phyloP scores from a whole-genome alignment of 1,140 invertebrate species.

The Drosophila funebris region DNA sequence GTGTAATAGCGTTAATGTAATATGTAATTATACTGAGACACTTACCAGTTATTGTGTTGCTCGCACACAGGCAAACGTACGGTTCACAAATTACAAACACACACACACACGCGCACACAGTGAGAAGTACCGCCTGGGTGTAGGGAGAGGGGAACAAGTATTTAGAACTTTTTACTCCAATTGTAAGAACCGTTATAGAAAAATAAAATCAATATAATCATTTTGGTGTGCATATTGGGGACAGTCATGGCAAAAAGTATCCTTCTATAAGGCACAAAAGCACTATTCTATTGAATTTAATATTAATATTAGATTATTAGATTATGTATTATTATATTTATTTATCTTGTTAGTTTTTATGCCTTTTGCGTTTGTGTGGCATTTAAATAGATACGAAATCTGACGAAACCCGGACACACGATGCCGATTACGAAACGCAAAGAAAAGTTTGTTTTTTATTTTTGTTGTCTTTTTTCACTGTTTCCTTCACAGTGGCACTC shows the following conservation, averaged over 20 bases:
- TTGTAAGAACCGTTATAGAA: conserved; percentile 84
- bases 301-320: too few relatives aligned
- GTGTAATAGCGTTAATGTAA: not conserved
- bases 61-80: not conserved
- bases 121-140: conserved; percentile 35
- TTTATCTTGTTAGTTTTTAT: conserved; percentile 60
- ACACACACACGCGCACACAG: conserved; percentile 14
- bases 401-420: conserved; percentile 1
- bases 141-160: not conserved
- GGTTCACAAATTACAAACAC: conserved; percentile 5
- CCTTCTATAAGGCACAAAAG: conserved; percentile 44
- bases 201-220: conserved; percentile 84
- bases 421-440: conserved; percentile 7
- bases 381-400: conserved; percentile 53
- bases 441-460: not conserved
- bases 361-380: conserved; percentile 72
- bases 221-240: conserved; percentile 78
- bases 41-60: conserved; percentile 47
- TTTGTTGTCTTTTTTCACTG: not conserved
- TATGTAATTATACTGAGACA: not conserved
- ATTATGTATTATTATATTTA: not conserved
- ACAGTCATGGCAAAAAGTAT: conserved; percentile 68
- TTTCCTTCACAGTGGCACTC: not conserved
- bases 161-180: conserved; percentile 83
- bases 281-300: conserved; percentile 12